phyloP scores from a whole-genome alignment of 2,113 vertebrate species.

The Daboia siamensis region DNA sequence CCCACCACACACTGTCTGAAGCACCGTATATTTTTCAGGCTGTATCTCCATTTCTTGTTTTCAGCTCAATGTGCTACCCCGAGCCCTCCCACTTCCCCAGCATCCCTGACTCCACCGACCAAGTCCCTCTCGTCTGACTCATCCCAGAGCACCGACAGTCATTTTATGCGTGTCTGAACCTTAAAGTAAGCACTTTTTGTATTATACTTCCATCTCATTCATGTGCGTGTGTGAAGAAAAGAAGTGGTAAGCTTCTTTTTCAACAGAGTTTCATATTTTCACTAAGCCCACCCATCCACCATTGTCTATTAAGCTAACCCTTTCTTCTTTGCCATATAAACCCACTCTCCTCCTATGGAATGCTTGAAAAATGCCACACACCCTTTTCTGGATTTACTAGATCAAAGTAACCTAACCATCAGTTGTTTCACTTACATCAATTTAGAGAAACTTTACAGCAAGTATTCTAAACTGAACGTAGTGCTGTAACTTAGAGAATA shows the following conservation, averaged over 20 bases:
- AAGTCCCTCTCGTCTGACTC: slow-evolving; percentile 79
- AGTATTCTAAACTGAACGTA: neutral
- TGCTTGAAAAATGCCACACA: neutral
- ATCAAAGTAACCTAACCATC: neutral
- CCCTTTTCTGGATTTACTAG: neutral
- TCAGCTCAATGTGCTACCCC: slow-evolving; percentile 84
- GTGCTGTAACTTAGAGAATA: neutral
- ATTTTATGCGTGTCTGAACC: slow-evolving; percentile 90
- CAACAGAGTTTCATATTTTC: neutral
- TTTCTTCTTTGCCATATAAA: slow-evolving; percentile 41
- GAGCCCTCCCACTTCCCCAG: slow-evolving; percentile 85
- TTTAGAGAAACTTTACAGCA: neutral
- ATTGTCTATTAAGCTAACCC: slow-evolving; percentile 36
- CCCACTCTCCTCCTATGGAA: slow-evolving; percentile 44
- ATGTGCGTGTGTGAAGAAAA: slow-evolving; percentile 3
- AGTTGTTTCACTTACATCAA: neutral
- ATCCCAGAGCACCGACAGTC: slow-evolving; percentile 76
- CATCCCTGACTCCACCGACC: slow-evolving; percentile 81
- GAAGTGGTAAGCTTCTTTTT: neutral
- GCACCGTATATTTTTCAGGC: slow-evolving; percentile 49
- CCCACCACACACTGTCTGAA: neutral
- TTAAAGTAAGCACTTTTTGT: slow-evolving; percentile 83
- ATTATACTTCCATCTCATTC: slow-evolving; percentile 53
- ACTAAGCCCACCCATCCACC: neutral
- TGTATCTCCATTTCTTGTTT: slow-evolving; percentile 73